Evolutionary conservation across 2,113 vertebrate species (phyloP), one percentile per base, ranked within the genome.

Genomic region (Grallaria varia): DNA sequence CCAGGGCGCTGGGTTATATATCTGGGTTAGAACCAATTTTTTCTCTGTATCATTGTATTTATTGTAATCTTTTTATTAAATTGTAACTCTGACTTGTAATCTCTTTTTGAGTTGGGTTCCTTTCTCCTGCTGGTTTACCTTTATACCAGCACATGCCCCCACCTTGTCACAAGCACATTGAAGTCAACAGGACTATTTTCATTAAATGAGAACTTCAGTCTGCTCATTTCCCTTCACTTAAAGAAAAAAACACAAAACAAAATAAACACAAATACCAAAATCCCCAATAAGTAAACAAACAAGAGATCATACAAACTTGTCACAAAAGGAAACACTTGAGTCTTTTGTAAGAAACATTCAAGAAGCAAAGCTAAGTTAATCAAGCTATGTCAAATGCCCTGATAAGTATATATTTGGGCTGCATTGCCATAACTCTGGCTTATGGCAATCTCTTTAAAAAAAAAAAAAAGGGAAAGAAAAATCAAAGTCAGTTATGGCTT

Each of bases 401-500:
- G 27, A 44, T 90, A 94, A 95, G 83, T 92, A 93, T 50, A 45
- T 77, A 85, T 95, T 96, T 96, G 92, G 71, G 79, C 83, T 95
- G 79, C 87, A 86, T 16, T 90, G 78, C 77, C 83, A 75, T 93
- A 95, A 93, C 28, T 4, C 55, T 92, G 73, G 44, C 39, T 96
- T 95, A 95, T 80, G 79, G 49, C 89, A 97, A 95, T 96, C 56
- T 97, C 85, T 96, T 95, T 28, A 91, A 95, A 73, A 91, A 89
- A 39, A 72, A 64, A 83, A 60, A 58, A 97, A 98, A 25, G 20
- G 15, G 42, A n/a, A 17, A n/a, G 97, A 98, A 68, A 72, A 74
- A 98, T 98, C 98, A 96, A 93, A 97, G 97, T 96, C 97, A 98
- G 98, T 97, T 97, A 98, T 97, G 97, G 97, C 98, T 98, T 52